These are phyloP conservation scores for Rhynchonycteris naso DNA, from an alignment of 2,797 vertebrate genomes.

Conservation along the genomic window DNA sequence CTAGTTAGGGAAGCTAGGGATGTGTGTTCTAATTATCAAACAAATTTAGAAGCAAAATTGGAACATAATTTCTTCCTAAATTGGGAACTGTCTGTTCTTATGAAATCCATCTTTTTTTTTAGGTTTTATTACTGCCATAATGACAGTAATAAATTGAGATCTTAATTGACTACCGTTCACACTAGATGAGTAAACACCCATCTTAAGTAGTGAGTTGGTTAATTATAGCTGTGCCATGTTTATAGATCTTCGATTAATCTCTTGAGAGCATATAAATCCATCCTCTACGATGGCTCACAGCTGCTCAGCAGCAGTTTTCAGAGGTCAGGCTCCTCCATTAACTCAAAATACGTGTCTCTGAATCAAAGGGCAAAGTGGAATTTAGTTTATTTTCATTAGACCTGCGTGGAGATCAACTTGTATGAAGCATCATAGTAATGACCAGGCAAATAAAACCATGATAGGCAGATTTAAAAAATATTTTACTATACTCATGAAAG, in stretches of 20 bases:
- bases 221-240: conserved; percentile 42
- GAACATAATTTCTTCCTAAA: conserved; percentile 34
- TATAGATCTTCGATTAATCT: conserved; percentile 9
- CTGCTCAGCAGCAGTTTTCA: conserved; percentile 2
- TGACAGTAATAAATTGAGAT: neutral
- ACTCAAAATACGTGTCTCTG: neutral
- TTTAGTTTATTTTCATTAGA: conserved; percentile 26
- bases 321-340: neutral
- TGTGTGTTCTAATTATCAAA: conserved; percentile 51
- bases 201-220: neutral
- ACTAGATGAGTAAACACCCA: neutral
- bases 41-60: conserved; percentile 64
- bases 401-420: neutral
- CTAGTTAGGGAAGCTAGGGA: neutral
- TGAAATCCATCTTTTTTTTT: conserved; percentile 35
- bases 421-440: neutral
- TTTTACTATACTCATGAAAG: neutral
- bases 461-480: neutral
- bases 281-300: neutral
- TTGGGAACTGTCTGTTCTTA: conserved; percentile 38
- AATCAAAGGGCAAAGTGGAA: conserved; percentile 5
- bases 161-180: neutral
- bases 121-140: neutral
- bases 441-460: neutral
- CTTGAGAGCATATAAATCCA: neutral